Evolutionary conservation across 2,888 invertebrate species (phyloP), one percentile per base, ranked within the genome.

Genomic region (Idaea dimidiata): DNA sequence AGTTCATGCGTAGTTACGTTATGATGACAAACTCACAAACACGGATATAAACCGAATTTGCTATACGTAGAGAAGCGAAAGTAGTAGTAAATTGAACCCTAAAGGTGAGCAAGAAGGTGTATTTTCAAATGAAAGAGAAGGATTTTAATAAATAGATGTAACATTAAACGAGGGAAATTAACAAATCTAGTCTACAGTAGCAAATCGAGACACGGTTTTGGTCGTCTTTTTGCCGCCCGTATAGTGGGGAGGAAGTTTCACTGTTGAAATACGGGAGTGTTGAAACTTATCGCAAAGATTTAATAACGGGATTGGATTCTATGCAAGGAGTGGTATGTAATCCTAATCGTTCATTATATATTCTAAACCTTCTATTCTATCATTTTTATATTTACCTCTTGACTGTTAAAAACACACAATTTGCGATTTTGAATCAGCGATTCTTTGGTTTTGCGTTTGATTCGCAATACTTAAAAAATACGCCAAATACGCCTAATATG

Each of bases 131-230:
- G 43, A 43, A 8, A 10, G 14, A 10, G 14, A 43, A 1, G 10
- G 43, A 10, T 43, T 82, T 83, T 74, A 82, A 84, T 84, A 82
- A 83, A 82, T 80, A 82, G 79, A 79, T 76, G 80, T 78, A 54
- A 70, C 71, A 76, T 77, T 80, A 75, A 71, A 77, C 58, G 65
- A 67, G 71, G 67, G 69, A 72, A 76, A 76, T 75, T 69, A 77
- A 76, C 75, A 68, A 71, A 74, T 71, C 69, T 68, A 72, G 74
- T 68, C 63, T 66, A 59, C 63, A 63, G 70, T 24, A 24, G n/a
- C 69, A 62, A 66, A 61, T 62, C 61, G 62, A 43, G 17, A 17
- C 56, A 18, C n/a, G n/a, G n/a, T n/a, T n/a, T n/a, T 56, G 10
- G 56, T 65, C 72, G 75, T 74, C 76, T 77, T 79, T 76, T 77